phyloP scores from a whole-genome alignment of 2,113 vertebrate species.

The Aleadryas rufinucha region DNA sequence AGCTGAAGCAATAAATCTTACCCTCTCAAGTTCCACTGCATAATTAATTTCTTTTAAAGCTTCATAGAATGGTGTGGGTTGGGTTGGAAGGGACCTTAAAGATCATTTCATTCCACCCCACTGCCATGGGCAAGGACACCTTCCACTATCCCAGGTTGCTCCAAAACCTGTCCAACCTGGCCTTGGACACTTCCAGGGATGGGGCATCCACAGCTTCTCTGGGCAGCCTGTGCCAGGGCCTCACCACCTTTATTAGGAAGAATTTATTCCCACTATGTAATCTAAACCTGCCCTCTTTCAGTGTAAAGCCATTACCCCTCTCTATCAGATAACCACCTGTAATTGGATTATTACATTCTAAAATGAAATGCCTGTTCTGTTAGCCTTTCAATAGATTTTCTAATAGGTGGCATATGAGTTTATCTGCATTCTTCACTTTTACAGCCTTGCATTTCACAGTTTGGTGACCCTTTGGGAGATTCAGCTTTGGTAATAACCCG shows the following conservation, averaged over 20 bases:
- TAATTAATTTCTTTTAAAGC: not conserved
- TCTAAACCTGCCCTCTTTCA: not conserved
- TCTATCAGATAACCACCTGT: not conserved
- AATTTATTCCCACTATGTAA: not conserved
- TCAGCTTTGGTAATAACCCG: not conserved
- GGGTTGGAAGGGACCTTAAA: not conserved
- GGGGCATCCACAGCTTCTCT: not conserved
- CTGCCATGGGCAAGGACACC: not conserved
- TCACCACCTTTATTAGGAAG: not conserved
- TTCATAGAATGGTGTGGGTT: not conserved
- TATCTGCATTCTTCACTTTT: not conserved
- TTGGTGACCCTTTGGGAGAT: not conserved
- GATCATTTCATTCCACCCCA: rapidly evolving
- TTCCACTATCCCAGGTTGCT: not conserved
- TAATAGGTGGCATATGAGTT: not conserved
- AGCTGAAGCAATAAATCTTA: not conserved
- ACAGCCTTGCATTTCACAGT: not conserved
- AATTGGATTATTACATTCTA: not conserved
- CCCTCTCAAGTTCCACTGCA: not conserved
- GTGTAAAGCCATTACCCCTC: not conserved
- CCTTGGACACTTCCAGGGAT: not conserved
- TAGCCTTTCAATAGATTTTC: not conserved
- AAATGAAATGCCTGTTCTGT: not conserved
- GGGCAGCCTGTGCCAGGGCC: not conserved
- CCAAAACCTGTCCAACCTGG: not conserved